Conservation (phyloP, 2,888 invertebrate genomes). For the Rotaria sp. region DNA sequence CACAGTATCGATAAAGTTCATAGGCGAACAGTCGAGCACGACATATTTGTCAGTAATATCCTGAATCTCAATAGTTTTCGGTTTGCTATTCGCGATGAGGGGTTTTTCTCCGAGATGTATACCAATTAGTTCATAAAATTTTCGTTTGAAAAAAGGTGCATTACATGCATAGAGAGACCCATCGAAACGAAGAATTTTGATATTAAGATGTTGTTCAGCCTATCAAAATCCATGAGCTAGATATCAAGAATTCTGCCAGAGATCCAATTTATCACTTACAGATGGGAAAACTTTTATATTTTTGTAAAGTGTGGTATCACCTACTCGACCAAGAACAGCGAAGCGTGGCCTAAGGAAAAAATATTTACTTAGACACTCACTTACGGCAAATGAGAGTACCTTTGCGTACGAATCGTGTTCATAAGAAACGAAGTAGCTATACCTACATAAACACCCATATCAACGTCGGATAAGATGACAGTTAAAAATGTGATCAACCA, state of each 20-base stretch:
- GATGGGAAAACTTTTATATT: not conserved
- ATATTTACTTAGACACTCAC: not conserved
- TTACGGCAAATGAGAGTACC: not conserved
- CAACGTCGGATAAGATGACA: constrained; percentile 50
- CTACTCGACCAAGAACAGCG: not conserved
- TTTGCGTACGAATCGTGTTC: not conserved
- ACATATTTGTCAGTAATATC: not conserved
- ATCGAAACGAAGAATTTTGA: not conserved
- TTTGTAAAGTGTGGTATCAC: not conserved
- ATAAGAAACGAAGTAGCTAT: constrained; percentile 5
- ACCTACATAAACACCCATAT: constrained; percentile 50
- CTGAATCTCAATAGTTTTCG: not conserved
- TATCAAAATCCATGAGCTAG: not conserved
- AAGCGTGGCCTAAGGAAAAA: not conserved
- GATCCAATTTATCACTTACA: not conserved
- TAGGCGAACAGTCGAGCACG: not conserved
- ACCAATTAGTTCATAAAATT: not conserved
- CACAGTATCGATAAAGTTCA: not conserved
- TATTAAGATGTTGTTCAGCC: not conserved
- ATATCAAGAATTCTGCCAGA: not conserved
- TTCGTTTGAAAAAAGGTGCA: not conserved
- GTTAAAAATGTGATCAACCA: constrained; percentile 49
- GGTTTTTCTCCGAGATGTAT: not conserved
- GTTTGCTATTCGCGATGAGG: not conserved
- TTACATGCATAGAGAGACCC: not conserved